A percentile compares a stretch with the other conserved stretches of the same genome.
Conservation (phyloP, 2,113 vertebrate genomes). For the Diphyllodes magnificus region DNA sequence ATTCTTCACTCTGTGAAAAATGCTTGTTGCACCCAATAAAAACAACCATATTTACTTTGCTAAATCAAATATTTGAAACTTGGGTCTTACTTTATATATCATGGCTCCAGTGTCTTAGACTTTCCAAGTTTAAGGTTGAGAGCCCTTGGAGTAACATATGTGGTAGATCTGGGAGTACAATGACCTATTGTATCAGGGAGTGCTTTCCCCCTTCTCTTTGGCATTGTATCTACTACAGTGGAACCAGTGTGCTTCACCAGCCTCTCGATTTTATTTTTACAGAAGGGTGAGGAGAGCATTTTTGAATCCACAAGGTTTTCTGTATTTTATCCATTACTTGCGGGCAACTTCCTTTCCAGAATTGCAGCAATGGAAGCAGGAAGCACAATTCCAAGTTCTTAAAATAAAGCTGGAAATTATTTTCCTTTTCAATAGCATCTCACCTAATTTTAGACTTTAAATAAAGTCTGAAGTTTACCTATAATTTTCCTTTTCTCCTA, state of each 20-base stretch:
- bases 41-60: constrained; percentile 72
- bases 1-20: constrained; percentile 73
- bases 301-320: constrained; percentile 33
- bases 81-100: constrained; percentile 70
- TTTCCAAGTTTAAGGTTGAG: constrained; percentile 61
- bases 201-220: background rate
- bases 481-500: background rate
- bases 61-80: constrained; percentile 68
- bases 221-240: constrained; percentile 31
- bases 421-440: background rate
- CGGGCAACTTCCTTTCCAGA: constrained; percentile 28
- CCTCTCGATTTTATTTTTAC: constrained; percentile 37
- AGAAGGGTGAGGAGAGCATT: background rate
- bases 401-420: constrained; percentile 29
- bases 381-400: constrained; percentile 21
- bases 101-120: constrained; percentile 51
- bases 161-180: constrained; percentile 61
- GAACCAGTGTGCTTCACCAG: constrained; percentile 42
- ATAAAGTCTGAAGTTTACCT: background rate
- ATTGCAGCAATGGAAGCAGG: constrained; percentile 6
- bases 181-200: constrained; percentile 61
- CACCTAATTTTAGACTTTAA: background rate
- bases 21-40: constrained; percentile 73
- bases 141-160: constrained; percentile 69
- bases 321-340: constrained; percentile 26